Evolutionary conservation across 2,113 vertebrate genomes (phyloP).

Genomic region (Phodopus roborovskii): DNA sequence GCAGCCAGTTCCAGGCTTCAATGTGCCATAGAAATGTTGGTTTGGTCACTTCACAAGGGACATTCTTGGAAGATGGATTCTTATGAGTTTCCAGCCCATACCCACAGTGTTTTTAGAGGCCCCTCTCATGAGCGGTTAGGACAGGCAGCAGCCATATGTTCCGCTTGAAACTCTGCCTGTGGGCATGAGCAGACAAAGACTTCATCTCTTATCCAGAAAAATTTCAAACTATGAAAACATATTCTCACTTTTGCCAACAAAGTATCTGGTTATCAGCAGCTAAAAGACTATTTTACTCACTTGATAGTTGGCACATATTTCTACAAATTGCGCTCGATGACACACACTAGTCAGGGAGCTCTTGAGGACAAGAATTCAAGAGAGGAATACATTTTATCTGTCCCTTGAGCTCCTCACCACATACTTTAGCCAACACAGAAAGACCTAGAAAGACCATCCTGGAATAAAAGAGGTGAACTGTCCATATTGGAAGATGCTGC

Average conservation of each 20-base stretch:
- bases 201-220: slow-evolving; percentile 30
- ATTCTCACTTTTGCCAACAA: slow-evolving; percentile 8
- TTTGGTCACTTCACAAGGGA: not conserved
- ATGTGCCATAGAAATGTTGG: not conserved
- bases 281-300: not conserved
- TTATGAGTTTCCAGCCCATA: not conserved
- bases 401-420: not conserved
- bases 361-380: not conserved
- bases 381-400: not conserved
- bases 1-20: not conserved
- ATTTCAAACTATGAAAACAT: slow-evolving; percentile 35
- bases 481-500: not conserved
- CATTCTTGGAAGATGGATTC: not conserved
- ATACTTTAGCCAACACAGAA: not conserved
- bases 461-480: not conserved
- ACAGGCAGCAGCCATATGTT: not conserved
- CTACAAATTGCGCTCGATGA: not conserved
- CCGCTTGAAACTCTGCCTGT: slow-evolving; percentile 1
- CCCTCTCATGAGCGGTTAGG: not conserved
- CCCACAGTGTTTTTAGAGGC: not conserved
- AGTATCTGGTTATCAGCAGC: slow-evolving; percentile 30
- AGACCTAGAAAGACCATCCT: not conserved
- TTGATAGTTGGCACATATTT: not conserved
- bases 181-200: not conserved
- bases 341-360: not conserved